phyloP scores from a whole-genome alignment of 2,113 vertebrate species.

The Apus apus region DNA sequence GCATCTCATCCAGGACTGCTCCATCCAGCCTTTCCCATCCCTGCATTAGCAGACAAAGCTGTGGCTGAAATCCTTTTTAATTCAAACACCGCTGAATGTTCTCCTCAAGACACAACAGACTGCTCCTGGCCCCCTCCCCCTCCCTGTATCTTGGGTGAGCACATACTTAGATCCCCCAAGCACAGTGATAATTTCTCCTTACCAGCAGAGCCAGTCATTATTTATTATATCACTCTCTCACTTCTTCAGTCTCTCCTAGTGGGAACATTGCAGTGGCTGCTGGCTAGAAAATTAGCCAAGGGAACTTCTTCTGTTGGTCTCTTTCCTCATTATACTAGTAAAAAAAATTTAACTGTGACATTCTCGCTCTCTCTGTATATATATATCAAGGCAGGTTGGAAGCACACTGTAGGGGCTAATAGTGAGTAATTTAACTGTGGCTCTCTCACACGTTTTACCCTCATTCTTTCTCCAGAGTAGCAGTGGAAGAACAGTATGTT shows the following conservation, averaged over 20 bases:
- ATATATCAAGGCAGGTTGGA: constrained; percentile 60
- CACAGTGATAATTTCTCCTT: constrained; percentile 77
- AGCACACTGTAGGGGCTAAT: constrained; percentile 79
- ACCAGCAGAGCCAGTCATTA: constrained; percentile 76
- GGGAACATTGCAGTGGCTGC: constrained; percentile 74
- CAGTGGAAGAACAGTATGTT: constrained; percentile 50
- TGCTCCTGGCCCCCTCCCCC: not conserved
- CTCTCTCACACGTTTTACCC: constrained; percentile 69
- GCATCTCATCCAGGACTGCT: not conserved
- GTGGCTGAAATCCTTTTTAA: constrained; percentile 43
- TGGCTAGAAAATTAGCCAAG: constrained; percentile 81
- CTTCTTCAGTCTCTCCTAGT: constrained; percentile 74
- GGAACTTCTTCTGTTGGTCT: constrained; percentile 77
- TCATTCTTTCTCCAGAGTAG: constrained; percentile 66
- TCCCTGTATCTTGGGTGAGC: constrained; percentile 30
- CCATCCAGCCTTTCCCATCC: not conserved
- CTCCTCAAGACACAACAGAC: constrained; percentile 11
- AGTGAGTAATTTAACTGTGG: constrained; percentile 72
- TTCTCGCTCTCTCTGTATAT: constrained; percentile 59
- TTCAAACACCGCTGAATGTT: constrained; percentile 21
- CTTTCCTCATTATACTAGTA: constrained; percentile 81
- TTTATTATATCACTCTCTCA: constrained; percentile 78
- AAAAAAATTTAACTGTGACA: constrained; percentile 78
- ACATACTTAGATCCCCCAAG: constrained; percentile 74
- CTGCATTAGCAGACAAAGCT: not conserved